These are phyloP conservation scores for Sarotherodon lohbergeri DNA, from an alignment of 2,113 vertebrate genomes.

Conservation along the genomic window DNA sequence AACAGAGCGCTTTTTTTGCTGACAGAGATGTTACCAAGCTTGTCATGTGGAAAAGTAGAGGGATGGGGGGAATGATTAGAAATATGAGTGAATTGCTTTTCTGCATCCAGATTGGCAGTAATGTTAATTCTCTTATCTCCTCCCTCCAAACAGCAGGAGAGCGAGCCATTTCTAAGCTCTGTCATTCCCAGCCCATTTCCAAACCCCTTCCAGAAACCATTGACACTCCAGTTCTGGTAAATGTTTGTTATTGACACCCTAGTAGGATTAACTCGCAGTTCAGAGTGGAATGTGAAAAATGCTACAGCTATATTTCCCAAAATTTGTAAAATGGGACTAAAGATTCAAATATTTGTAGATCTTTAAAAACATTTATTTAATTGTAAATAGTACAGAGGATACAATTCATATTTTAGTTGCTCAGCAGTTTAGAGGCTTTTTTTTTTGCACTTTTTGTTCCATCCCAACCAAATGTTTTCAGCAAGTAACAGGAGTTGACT, in stretches of 20 bases:
- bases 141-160: slow-evolving; percentile 54
- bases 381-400: not conserved
- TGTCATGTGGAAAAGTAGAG: not conserved
- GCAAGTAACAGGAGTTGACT: not conserved
- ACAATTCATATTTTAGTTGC: not conserved
- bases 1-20: slow-evolving; percentile 23
- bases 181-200: slow-evolving; percentile 16
- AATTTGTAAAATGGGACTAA: not conserved
- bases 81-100: slow-evolving; percentile 20
- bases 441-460: not conserved
- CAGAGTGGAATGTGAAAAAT: not conserved
- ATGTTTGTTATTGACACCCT: not conserved
- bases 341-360: not conserved
- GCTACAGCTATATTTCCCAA: not conserved
- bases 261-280: not conserved
- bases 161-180: slow-evolving; percentile 26
- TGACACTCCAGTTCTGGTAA: slow-evolving; percentile 3
- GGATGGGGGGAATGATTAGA: not conserved
- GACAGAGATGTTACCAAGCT: slow-evolving; percentile 32
- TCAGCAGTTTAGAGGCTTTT: not conserved
- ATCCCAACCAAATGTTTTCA: not conserved
- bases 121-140: slow-evolving; percentile 74
- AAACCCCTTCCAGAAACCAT: not conserved
- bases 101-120: slow-evolving; percentile 15
- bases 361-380: not conserved